Evolutionary conservation across 2,797 vertebrate genomes (phyloP).

Genomic region (Arrhamphus sclerolepis): DNA sequence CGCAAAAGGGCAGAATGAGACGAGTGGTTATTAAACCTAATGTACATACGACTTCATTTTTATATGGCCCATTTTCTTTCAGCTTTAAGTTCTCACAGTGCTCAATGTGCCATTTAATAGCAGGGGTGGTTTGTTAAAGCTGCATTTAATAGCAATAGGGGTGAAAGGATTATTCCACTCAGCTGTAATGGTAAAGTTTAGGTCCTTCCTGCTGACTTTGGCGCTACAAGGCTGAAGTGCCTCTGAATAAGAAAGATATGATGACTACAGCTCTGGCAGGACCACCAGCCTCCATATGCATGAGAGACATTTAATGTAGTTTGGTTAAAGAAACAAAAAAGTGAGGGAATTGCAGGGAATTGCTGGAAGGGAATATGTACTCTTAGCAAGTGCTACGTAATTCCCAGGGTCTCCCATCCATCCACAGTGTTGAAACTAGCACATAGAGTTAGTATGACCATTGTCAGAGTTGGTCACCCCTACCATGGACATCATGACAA

Average conservation of each 20-base stretch:
- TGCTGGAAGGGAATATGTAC: no score
- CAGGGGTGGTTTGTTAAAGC: conserved; percentile 4
- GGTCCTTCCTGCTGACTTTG: conserved; percentile 11
- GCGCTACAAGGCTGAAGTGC: not conserved
- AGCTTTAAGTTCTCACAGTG: conserved; percentile 16
- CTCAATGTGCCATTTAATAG: conserved; percentile 49
- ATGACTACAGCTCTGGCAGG: not conserved
- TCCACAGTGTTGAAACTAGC: no score
- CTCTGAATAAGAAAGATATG: not conserved
- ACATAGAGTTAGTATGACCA: no score
- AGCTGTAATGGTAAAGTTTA: conserved; percentile 36
- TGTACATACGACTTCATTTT: conserved; percentile 50
- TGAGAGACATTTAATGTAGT: no score
- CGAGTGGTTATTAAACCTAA: conserved; percentile 50
- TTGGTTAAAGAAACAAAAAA: no score
- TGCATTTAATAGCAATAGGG: not conserved
- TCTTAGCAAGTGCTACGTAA: no score
- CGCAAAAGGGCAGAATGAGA: conserved; percentile 54
- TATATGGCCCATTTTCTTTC: conserved; percentile 43
- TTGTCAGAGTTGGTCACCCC: no score
- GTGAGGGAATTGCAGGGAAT: no score
- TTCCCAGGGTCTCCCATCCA: no score
- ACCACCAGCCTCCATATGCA: not conserved
- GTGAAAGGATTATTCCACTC: conserved; percentile 38
- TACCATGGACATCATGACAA: no score